phyloP scores from a whole-genome alignment of 2,888 invertebrate species.

The Drosophila yooni region DNA sequence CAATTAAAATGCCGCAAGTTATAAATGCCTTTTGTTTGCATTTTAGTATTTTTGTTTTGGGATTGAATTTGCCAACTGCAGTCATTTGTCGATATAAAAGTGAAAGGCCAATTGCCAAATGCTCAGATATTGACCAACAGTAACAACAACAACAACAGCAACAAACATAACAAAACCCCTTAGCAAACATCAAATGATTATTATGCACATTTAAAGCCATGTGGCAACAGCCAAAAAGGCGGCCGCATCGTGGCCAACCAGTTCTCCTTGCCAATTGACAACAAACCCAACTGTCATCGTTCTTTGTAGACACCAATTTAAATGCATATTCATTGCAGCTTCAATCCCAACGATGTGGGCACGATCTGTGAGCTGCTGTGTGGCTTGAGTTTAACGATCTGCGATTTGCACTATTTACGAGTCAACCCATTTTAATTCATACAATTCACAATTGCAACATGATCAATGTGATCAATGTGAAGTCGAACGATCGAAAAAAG shows the following conservation, averaged over 20 bases:
- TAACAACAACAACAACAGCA: not conserved
- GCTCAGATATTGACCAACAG: conserved; percentile 56
- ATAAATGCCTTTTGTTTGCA: conserved; percentile 10
- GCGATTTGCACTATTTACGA: conserved; percentile 18
- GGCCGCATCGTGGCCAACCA: conserved; percentile 43
- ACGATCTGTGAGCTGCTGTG: conserved; percentile 50
- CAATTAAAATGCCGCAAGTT: conserved; percentile 72
- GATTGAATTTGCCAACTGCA: conserved; percentile 55
- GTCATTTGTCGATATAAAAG: conserved; percentile 74
- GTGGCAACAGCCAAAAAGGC: conserved; percentile 46
- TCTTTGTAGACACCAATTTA: conserved; percentile 43
- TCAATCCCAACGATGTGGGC: conserved; percentile 58
- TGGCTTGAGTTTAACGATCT: conserved; percentile 21
- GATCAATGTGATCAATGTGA: conserved; percentile 2
- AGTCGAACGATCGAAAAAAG: conserved; percentile 1
- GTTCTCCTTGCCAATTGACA: conserved; percentile 42
- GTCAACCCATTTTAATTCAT: conserved; percentile 13
- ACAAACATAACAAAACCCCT: conserved; percentile 9
- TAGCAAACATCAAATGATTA: conserved; percentile 50
- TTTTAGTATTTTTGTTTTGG: conserved; percentile 22
- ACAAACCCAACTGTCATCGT: conserved; percentile 25
- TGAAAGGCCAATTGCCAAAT: conserved; percentile 78
- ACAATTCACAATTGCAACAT: conserved; percentile 27
- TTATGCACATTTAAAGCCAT: conserved; percentile 55
- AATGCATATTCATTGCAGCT: conserved; percentile 42